Evolutionary conservation across 2,797 vertebrate species (phyloP).

Genomic region (Synaphobranchus kaupii): DNA sequence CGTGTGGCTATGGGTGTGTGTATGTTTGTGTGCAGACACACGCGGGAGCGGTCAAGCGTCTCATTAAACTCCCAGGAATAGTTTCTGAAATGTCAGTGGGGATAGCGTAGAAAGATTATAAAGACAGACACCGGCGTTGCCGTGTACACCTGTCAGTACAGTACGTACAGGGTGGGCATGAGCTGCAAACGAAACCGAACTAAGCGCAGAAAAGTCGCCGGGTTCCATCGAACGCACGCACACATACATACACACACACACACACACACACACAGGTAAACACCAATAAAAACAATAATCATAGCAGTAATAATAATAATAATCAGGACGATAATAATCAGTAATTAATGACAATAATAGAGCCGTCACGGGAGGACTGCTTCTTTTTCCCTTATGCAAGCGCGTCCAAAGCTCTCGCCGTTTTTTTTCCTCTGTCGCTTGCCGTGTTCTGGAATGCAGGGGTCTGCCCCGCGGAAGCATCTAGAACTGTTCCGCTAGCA

Average conservation of each 20-base stretch:
- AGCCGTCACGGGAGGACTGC: constrained; percentile 57
- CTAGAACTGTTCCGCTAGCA: constrained; percentile 90
- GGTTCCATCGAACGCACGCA: constrained; percentile 37
- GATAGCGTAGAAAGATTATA: not conserved
- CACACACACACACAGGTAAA: constrained; percentile 56
- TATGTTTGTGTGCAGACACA: constrained; percentile 11
- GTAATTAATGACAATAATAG: constrained; percentile 64
- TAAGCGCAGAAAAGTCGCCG: constrained; percentile 1
- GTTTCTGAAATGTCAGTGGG: not conserved
- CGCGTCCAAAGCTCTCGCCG: constrained; percentile 50
- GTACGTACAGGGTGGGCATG: constrained; percentile 37
- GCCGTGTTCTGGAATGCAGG: constrained; percentile 49
- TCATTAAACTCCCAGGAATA: constrained; percentile 29
- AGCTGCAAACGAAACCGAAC: constrained; percentile 15
- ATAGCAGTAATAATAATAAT: constrained; percentile 63
- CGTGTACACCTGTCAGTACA: constrained; percentile 42
- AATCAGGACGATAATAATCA: constrained; percentile 59
- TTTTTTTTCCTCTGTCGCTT: constrained; percentile 51
- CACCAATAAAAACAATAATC: constrained; percentile 69
- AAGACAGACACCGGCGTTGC: not conserved
- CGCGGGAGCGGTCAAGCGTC: constrained; percentile 30
- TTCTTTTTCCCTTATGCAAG: constrained; percentile 72
- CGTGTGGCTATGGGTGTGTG: constrained; percentile 14
- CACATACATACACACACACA: constrained; percentile 48
- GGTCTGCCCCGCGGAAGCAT: constrained; percentile 38